These are phyloP conservation scores for Hetaerina americana DNA, from an alignment of 1,140 invertebrate species.

Conservation along the genomic window DNA sequence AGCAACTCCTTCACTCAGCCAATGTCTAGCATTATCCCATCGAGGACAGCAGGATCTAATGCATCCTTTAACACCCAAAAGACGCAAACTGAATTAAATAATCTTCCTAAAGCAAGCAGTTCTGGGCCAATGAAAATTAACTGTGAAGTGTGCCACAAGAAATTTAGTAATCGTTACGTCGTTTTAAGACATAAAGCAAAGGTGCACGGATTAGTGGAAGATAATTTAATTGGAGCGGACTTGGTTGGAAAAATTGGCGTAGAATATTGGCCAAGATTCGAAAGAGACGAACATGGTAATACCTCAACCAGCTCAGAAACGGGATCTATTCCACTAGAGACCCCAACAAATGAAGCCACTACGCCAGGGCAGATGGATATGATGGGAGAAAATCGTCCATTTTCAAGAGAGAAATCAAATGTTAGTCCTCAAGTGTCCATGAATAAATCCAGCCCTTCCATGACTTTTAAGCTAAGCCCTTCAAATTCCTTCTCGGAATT, in stretches of 20 bases:
- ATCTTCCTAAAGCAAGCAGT: slow-evolving; percentile 21
- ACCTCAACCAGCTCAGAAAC: slow-evolving; percentile 1
- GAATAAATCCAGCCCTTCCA: not conserved
- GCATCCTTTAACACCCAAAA: slow-evolving; percentile 22
- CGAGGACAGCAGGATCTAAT: slow-evolving; percentile 12
- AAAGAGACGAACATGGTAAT: not conserved
- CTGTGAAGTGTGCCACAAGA: slow-evolving; percentile 48
- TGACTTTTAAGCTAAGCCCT: not conserved
- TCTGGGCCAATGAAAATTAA: slow-evolving; percentile 31
- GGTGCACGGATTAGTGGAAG: slow-evolving; percentile 35
- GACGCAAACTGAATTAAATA: slow-evolving; percentile 16
- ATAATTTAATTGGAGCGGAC: slow-evolving; percentile 6
- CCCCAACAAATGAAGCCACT: not conserved
- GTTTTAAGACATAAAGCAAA: slow-evolving; percentile 46
- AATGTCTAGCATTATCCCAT: slow-evolving; percentile 17
- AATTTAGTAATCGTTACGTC: slow-evolving; percentile 62
- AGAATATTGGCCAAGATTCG: not conserved
- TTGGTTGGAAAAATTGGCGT: not conserved
- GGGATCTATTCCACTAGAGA: not conserved
- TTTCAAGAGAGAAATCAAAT: not conserved
- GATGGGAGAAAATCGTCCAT: not conserved
- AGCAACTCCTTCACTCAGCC: slow-evolving; percentile 23
- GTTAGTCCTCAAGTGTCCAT: not conserved
- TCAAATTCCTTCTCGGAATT: not conserved
- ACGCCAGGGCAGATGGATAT: not conserved